Evolutionary conservation across 2,797 vertebrate species (phyloP), one percentile per base, ranked within the genome.

Genomic region (Channa striata): DNA sequence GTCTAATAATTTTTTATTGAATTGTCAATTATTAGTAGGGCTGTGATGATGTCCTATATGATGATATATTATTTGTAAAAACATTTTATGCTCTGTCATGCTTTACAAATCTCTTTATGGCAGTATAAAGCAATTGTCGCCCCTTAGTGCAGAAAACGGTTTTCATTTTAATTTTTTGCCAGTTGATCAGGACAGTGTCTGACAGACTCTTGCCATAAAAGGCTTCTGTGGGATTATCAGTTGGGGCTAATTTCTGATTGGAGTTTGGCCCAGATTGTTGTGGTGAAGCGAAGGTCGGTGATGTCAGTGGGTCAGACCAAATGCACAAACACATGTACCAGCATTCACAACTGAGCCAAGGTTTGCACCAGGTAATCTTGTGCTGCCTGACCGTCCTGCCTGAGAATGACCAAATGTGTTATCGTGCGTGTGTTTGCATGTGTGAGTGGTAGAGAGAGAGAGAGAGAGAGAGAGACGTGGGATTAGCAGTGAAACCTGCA

Each of bases 301-400:
- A 69, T 60, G 77, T 82, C 70, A 77, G 23, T 46, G 33, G 34
- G 11, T 3, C 6, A 30, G 13, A 58, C 17, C 25, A 20, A 17
- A 48, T 17, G 46, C 44, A 46, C 16, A 19, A 5, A 37, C 25
- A 16, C 21, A 43, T 6, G 3, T 10, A 60, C 37, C 12, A 17
- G 19, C 25, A 23, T n/a, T 44, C 8, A 20, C 25, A 30, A 52
- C 43, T 4, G 7, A 53, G 59, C 57, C 56, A 56, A 19, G 19
- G 64, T 40, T 57, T 56, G 33, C 52, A 72, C 39, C 57, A 19
- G 11, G 37, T 50, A 17, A 51, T 52, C 48, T 53, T 30, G 47
- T 17, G 4, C 19, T 54, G 20, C 49, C 33, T 37, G 14, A 30
- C 17, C 23, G n/a, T 43, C 30, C 17, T 44, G 59, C 51, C 37